Evolutionary conservation across 2,113 vertebrate genomes (phyloP).

Genomic region (Meriones unguiculatus): DNA sequence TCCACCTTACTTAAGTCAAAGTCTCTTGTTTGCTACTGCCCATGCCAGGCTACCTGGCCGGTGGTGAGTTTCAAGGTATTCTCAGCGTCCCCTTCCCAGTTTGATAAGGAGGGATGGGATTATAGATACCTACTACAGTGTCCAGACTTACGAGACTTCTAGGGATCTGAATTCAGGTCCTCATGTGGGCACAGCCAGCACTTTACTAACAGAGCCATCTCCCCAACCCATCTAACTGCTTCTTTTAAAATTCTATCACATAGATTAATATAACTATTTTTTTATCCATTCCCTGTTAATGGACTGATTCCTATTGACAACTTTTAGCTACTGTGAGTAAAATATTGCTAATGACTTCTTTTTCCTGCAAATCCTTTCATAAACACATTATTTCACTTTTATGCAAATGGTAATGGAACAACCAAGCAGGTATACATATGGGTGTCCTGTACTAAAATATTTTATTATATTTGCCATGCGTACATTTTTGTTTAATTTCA

Average conservation of each 20-base stretch:
- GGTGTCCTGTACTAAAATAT: neutral
- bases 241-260: neutral
- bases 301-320: neutral
- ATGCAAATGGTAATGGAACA: neutral
- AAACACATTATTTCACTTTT: neutral
- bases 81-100: too few relatives aligned
- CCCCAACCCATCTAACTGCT: neutral
- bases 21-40: neutral
- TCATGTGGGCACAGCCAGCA: neutral
- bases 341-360: neutral
- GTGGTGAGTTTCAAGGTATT: neutral
- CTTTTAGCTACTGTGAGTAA: constrained; percentile 32
- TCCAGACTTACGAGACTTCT: neutral
- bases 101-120: neutral
- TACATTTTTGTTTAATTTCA: neutral
- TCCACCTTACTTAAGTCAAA: neutral
- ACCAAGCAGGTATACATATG: neutral
- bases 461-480: neutral
- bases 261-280: neutral
- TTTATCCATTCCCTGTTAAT: neutral
- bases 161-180: too few relatives aligned
- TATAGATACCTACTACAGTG: neutral
- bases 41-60: neutral
- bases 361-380: neutral
- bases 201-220: neutral